Base-by-base conservation (phyloP, 2,797 vertebrate genomes). In the Lacerta agilis region DNA sequence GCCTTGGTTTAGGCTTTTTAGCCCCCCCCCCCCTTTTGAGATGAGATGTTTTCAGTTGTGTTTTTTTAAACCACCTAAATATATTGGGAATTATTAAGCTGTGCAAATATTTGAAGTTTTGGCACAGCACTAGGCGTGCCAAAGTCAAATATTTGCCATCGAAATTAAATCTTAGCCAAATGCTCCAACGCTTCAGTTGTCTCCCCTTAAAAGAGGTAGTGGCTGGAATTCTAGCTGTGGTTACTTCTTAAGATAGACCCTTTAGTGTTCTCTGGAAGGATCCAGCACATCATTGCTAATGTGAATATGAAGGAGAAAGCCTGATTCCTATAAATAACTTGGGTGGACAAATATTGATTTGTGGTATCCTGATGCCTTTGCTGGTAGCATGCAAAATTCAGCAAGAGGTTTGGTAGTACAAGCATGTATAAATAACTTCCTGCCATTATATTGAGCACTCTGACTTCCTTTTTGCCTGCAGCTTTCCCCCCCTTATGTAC, bases 241-340 rank as follows among this genome's bases (percentile, higher is more conserved):
- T 94, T 96, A 83, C 87, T 43, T 41, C 87, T 90, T 88, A 85
- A 43, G 84, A 78, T 90, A 87, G 90, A 82, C 89, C 94, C 94
- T 92, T 79, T 76, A 41, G 15, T 69, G 78, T 41, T 82, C 18
- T 64, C 18, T 81, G 55, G 87, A 77, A 4, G 38, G 33, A 41
- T 23, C 29, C 20, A 76, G 77, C 93, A 95, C 95, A 95, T 96
- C 92, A 95, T 96, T 93, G 94, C 96, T 94, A 95, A 49, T 84
- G 82, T 8, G 92, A 90, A 87, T 79, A 4, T 81, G 89, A 90
- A 77, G 82, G 90, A 81, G 87, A 95, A 91, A 83, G 88, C 92
- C 87, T 95, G 91, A 88, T 94, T 95, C 83, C 94, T 91, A n/a
- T 96, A 92, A 96, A 96, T 96, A 96, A 96, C 96, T 97, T 92